phyloP scores from a whole-genome alignment of 2,113 vertebrate genomes.

The Gallinago media region DNA sequence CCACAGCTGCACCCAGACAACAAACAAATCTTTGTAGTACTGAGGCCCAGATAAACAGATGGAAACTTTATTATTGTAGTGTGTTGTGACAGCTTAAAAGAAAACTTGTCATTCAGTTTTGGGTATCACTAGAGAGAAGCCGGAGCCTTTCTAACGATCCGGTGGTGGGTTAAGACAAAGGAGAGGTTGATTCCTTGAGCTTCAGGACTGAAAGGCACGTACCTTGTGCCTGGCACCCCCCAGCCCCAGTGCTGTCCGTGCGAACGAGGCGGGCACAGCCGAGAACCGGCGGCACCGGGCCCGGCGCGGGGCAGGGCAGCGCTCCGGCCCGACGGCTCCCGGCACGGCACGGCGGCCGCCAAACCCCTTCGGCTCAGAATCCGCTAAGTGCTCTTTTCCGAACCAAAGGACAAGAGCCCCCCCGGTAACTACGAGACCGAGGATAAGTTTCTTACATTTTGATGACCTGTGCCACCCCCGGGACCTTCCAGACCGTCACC shows the following conservation, averaged over 20 bases:
- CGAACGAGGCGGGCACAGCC: not conserved
- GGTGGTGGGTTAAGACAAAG: not conserved
- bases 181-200: rapidly evolving
- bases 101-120: not conserved
- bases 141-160: not conserved
- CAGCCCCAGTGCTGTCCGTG: rapidly evolving
- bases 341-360: rapidly evolving
- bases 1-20: not conserved
- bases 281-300: not conserved
- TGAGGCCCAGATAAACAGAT: rapidly evolving
- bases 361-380: rapidly evolving
- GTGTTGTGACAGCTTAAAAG: not conserved
- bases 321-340: rapidly evolving
- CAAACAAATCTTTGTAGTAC: not conserved
- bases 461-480: conserved; percentile 75
- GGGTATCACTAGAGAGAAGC: not conserved
- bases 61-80: rapidly evolving
- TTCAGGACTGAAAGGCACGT: not conserved
- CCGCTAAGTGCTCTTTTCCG: rapidly evolving
- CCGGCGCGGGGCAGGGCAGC: not conserved
- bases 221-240: not conserved
- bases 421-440: no score
- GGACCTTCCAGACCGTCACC: conserved; percentile 90
- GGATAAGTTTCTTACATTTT: conserved; percentile 78
- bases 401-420: not conserved